Percentiles rank a stretch among this genome's conserved stretches.
Conservation (phyloP, 2,113 vertebrate genomes). For the Dinomys branickii region DNA sequence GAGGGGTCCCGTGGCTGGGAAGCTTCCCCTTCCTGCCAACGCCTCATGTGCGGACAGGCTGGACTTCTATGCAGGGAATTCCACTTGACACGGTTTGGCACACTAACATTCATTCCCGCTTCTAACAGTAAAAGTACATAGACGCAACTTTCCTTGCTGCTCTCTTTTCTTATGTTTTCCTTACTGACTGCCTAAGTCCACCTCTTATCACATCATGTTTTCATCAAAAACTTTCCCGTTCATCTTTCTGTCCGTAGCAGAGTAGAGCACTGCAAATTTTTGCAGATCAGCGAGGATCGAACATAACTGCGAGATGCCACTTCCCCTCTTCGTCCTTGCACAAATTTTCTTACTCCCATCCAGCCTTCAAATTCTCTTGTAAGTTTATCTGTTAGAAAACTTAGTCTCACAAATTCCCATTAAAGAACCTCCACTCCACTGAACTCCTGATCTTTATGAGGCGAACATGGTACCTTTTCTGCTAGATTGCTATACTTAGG, state of each 20-base stretch:
- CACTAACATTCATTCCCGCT: not conserved
- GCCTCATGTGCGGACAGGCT: no score
- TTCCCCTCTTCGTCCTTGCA: not conserved
- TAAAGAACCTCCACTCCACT: not conserved
- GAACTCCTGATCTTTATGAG: not conserved
- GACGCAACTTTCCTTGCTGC: not conserved
- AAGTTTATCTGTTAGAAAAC: not conserved
- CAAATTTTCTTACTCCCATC: not conserved
- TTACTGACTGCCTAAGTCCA: not conserved
- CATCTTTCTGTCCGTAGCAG: not conserved
- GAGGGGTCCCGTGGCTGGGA: rapidly evolving
- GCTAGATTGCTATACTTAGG: no score
- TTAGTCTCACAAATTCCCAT: not conserved
- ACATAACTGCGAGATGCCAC: not conserved
- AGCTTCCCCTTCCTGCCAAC: not conserved
- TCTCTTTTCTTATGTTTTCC: not conserved
- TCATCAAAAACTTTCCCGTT: not conserved
- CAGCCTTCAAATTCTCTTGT: not conserved
- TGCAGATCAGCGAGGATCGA: not conserved
- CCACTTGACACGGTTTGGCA: not conserved
- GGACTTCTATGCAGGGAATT: not conserved
- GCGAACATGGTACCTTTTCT: not conserved
- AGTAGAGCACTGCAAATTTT: not conserved
- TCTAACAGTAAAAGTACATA: not conserved
- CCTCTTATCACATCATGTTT: not conserved